Evolutionary conservation across 2,797 vertebrate species (phyloP), one percentile per base, ranked within the genome.

Genomic region (Rhinoraja longicauda): DNA sequence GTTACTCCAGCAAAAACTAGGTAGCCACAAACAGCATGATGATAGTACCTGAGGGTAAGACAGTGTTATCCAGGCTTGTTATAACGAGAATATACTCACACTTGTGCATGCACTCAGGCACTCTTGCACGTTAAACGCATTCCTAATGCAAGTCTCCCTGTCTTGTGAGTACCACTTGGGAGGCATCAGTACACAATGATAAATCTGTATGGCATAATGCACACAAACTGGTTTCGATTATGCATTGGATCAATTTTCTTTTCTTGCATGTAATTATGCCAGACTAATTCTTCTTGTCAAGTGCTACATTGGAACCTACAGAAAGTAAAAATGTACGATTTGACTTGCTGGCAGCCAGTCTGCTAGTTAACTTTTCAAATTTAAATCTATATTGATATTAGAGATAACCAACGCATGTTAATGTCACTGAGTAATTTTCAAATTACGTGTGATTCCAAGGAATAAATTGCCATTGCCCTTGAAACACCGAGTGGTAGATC

Each of bases 211-310:
- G 24, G 70, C 21, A 70, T 53, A 92, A 92, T 75, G 72, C 90
- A 53, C 70, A 53, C 90, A 92, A 84, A 92, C 90, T 75, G 90
- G 26, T 73, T 92, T 92, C 12, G 70, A 92, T 92, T 92, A 75
- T 73, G 92, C 45, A 29, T 92, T 92, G 70, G 70, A 70, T 57
- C 67, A 53, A 53, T 75, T 92, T 92, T 73, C 21, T 53, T 73
- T 92, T 26, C 90, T 75, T 57, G 70, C 70, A 92, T 53, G 70
- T 92, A 75, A 92, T 92, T 92, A 92, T 75, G 24, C 72, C 24
- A 53, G 67, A n/a, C 67, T 75, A 92, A 92, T 53, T 75, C 24
- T n/a, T 92, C 90, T 57, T 57, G 70, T 73, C 36, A 92, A 92
- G 39, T 91, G 67, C 90, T 67, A 53, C 36, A 17, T 26, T n/a